A percentile compares a stretch with the other conserved stretches of the same genome.
These are phyloP conservation scores for Coryphaenoides rupestris DNA, from an alignment of 2,113 vertebrate genomes.

Conservation along the genomic window DNA sequence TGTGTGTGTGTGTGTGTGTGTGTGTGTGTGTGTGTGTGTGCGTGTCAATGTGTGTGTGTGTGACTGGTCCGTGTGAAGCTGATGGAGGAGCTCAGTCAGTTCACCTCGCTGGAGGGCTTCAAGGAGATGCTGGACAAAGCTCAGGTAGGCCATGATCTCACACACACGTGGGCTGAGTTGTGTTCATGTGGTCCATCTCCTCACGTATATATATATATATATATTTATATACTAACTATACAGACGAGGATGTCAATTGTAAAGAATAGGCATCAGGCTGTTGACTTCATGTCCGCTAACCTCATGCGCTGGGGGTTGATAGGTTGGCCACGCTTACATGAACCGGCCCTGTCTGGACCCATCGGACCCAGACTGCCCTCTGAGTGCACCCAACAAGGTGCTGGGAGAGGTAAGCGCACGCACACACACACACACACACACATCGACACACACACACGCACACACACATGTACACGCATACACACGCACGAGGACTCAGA, in stretches of 20 bases:
- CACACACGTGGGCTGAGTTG: neutral
- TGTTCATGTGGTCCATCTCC: too few species aligned
- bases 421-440: neutral
- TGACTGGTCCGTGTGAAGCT: constrained; percentile 93
- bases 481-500: neutral
- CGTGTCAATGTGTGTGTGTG: constrained; percentile 80
- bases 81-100: constrained; percentile 93
- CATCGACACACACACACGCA: neutral
- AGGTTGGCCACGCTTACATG: constrained; percentile 94
- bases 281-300: too few species aligned
- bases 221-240: too few species aligned
- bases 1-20: too few species aligned
- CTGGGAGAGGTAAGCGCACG: constrained; percentile 60
- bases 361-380: constrained; percentile 84
- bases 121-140: constrained; percentile 96
- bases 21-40: too few species aligned
- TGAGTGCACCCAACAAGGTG: constrained; percentile 88
- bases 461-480: neutral
- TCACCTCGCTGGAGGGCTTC: constrained; percentile 91
- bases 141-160: constrained; percentile 79
- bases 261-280: too few species aligned
- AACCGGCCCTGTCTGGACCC: constrained; percentile 91
- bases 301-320: constrained; percentile 7
- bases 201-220: too few species aligned
- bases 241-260: too few species aligned